Base-by-base conservation (phyloP, 1,140 invertebrate species). In the Drosophila repletoides region DNA sequence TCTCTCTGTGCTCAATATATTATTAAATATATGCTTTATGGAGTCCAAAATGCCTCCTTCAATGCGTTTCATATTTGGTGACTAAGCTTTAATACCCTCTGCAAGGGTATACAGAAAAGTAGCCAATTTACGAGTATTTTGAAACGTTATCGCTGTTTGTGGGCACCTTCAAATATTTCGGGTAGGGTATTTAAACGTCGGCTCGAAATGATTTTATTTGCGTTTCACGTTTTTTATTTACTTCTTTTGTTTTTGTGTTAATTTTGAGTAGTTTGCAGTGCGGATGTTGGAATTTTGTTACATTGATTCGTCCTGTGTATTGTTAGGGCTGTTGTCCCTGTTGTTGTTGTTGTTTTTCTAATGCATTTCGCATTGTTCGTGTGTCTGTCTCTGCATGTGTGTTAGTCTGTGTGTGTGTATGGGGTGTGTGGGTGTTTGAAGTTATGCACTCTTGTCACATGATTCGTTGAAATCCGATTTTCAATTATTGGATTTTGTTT, bases 401-500 rank as follows among this genome's bases (percentile, higher is more conserved):
- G 33, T 40, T 17, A n/a, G 21, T 14, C 31, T 29, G 15, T 21
- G 33, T 7, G 22, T 12, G 26, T 14, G 12, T 17, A 48, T 17
- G 19, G n/a, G 28, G 29, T 10, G 12, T 5, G 31, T 28, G 43
- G 9, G 48, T 63, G 40, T 46, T 38, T 45, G 6, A 38, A 72
- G 53, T 26, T 63, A 56, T 46, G 31, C 52, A 49, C 72, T 72
- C 58, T 58, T 53, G 68, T 66, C 48, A 53, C 53, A 38, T 65
- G 55, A 63, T 61, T 28, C 43, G 38, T 38, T 58, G 19, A 73
- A 70, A 66, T 66, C 60, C 56, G 66, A 74, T 76, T 76, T 76
- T 73, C 71, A 76, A 74, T 76, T 71, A 76, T 76, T 76, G 71
- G 52, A 76, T 70, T 76, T 73, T 53, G 60, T 66, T 76, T 61